Base-by-base conservation (phyloP, 2,888 invertebrate species). In the Spialia ferax region DNA sequence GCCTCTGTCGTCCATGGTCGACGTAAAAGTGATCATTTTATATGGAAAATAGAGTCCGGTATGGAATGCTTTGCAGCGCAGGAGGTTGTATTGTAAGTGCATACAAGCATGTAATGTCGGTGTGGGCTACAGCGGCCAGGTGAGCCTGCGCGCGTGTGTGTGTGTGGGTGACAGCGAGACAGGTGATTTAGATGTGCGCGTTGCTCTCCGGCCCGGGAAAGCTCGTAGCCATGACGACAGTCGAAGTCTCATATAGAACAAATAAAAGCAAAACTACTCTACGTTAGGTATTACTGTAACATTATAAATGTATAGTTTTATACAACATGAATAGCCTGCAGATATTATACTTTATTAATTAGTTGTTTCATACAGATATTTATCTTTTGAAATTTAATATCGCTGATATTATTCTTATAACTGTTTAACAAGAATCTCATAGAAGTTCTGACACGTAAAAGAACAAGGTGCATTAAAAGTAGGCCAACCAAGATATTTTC, bases 171-270 rank as follows among this genome's bases (percentile, higher is more conserved):
- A 71, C 35, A 35, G 35, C 38, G 79, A 77, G 83, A 80, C 85
- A 88, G 89, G 86, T 89, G 85, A 88, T 81, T 83, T 84, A 82
- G 82, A 77, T 75, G 79, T 79, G 77, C 81, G 83, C 75, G 77
- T 81, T 79, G 82, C 79, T 77, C 80, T 76, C 80, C 79, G 68
- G 79, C 82, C 86, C 84, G 85, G 85, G 81, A 81, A 83, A 84
- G 85, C 81, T 74, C 83, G 89, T 91, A 79, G 81, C 80, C 85
- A 89, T 89, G 80, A 83, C 80, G 82, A 90, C 89, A 82, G 79
- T 83, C 82, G 78, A 83, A 79, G 81, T 84, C 81, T 81, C 81
- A 85, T 81, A 81, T 78, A 79, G 75, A 76, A 73, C 78, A 83
- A 85, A 85, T 83, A 83, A 80, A 81, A 83, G 77, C 62, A 69